Evolutionary conservation across 1,140 invertebrate genomes (phyloP).

Genomic region (Melipona quadrifasciata): DNA sequence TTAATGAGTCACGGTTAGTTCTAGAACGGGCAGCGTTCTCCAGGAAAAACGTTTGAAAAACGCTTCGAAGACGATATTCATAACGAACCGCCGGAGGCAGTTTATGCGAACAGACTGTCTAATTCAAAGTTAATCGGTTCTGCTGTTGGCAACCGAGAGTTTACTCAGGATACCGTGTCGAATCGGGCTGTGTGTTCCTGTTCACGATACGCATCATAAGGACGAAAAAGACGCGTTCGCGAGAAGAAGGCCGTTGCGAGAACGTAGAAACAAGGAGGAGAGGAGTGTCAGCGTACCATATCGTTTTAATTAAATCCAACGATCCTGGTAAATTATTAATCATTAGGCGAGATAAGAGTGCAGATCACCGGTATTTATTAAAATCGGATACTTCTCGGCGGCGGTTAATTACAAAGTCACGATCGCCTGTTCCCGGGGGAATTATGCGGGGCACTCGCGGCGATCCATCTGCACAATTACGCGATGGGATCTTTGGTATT

Average conservation of each 20-base stretch:
- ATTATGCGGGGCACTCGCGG: constrained; percentile 23
- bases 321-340: constrained; percentile 22
- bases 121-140: background rate
- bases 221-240: background rate
- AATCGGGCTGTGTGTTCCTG: background rate
- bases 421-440: background rate
- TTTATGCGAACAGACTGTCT: background rate
- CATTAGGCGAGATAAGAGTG: constrained; percentile 45
- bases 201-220: background rate
- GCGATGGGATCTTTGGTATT: constrained; percentile 30
- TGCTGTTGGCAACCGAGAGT: background rate
- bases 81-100: background rate
- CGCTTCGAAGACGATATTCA: background rate
- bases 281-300: no score
- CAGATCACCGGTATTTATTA: constrained; percentile 13
- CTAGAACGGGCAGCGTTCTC: background rate
- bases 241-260: background rate
- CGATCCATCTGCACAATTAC: constrained; percentile 40
- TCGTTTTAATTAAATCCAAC: constrained; percentile 18
- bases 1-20: background rate
- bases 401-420: constrained; percentile 53
- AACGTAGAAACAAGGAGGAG: background rate
- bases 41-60: background rate
- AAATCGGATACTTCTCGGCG: constrained; percentile 38
- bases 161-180: background rate